phyloP scores from a whole-genome alignment of 2,888 invertebrate genomes.

The Quadriops clusia region DNA sequence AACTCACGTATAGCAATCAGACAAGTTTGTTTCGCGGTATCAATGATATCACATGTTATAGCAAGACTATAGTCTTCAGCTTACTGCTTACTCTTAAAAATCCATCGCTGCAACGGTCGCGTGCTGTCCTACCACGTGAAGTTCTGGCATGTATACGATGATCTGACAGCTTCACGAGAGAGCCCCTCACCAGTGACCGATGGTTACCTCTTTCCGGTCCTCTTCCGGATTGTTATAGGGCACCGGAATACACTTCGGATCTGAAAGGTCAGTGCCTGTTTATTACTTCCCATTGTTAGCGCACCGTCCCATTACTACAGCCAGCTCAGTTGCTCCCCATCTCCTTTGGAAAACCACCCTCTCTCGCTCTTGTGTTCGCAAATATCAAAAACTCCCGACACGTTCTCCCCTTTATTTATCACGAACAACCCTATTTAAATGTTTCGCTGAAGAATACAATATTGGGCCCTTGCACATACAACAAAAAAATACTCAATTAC shows the following conservation, averaged over 20 bases:
- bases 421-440: no score
- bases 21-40: conserved; percentile 34
- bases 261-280: conserved; percentile 36
- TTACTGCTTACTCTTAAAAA: conserved; percentile 13
- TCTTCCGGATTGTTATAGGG: conserved; percentile 33
- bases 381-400: no score
- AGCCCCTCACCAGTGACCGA: conserved; percentile 29
- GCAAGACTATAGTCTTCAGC: conserved; percentile 19
- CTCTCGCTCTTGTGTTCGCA: no score
- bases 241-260: conserved; percentile 31
- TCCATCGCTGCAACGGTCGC: conserved; percentile 8
- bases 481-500: no score
- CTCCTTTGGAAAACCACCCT: no score
- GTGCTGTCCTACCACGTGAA: conserved; percentile 13
- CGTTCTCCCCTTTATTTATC: no score
- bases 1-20: conserved; percentile 39
- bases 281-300: conserved; percentile 28
- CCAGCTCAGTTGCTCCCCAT: no score
- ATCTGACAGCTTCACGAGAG: conserved; percentile 7
- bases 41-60: conserved; percentile 30
- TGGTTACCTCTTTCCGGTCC: conserved; percentile 34
- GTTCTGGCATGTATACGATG: conserved; percentile 13
- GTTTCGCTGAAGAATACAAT: no score
- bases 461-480: no score
- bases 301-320: conserved; percentile 1